These are phyloP conservation scores for Mugil cephalus DNA, from an alignment of 2,113 vertebrate species.

Conservation along the genomic window DNA sequence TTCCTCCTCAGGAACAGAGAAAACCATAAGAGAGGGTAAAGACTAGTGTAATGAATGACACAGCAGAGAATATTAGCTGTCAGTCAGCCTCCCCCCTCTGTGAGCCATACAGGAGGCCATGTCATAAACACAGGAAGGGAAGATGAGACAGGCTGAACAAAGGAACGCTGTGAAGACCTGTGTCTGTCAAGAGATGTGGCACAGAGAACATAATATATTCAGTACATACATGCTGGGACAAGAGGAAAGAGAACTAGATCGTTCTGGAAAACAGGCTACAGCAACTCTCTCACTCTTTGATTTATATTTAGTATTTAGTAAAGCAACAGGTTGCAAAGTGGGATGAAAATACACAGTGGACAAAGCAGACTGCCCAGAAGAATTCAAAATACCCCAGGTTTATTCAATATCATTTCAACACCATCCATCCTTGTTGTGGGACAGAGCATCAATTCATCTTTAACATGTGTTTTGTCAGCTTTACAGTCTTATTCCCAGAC, in stretches of 20 bases:
- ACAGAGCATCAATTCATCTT: too few species aligned
- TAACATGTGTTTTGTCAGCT: too few species aligned
- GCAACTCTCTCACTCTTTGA: not conserved
- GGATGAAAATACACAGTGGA: too few species aligned
- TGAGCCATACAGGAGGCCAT: not conserved
- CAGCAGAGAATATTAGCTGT: conserved; percentile 42
- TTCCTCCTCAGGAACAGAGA: not conserved
- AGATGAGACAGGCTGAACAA: not conserved
- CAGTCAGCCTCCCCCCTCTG: conserved; percentile 29
- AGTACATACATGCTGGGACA: not conserved
- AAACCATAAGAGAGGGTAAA: not conserved
- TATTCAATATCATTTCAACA: too few species aligned
- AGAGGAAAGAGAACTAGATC: conserved; percentile 5
- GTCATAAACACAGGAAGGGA: conserved; percentile 11
- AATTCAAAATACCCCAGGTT: too few species aligned
- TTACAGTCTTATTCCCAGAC: too few species aligned
- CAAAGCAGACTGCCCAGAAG: too few species aligned
- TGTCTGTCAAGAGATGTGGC: not conserved
- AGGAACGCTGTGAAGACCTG: not conserved
- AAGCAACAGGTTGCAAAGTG: too few species aligned
- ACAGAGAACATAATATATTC: not conserved
- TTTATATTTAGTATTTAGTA: too few species aligned
- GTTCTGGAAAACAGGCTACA: not conserved
- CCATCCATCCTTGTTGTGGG: too few species aligned
- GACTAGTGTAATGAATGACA: conserved; percentile 18